A percentile compares a stretch with the other conserved stretches of the same genome.
Conservation (phyloP, 2,113 vertebrate genomes). For the Tenebrosternarchus preto region DNA sequence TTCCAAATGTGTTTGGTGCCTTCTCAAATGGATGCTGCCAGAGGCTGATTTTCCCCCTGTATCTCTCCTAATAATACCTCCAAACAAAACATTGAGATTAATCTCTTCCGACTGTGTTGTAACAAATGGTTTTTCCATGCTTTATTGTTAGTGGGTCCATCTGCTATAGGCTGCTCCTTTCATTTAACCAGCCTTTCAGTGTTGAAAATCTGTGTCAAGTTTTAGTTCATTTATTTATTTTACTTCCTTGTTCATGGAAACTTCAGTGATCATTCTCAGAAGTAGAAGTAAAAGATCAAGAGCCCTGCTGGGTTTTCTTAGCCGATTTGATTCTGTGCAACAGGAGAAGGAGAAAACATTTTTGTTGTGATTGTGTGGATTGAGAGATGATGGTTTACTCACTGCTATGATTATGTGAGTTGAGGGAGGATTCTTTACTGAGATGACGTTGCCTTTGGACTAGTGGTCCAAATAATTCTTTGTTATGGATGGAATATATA, state of each 20-base stretch:
- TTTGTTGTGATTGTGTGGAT: background rate
- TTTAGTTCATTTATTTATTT: background rate
- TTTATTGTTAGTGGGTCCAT: constrained; percentile 3
- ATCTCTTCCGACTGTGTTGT: constrained; percentile 36
- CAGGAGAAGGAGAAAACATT: too few species aligned
- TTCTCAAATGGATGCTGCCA: constrained; percentile 31
- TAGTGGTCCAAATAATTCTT: background rate
- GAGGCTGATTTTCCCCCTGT: constrained; percentile 19
- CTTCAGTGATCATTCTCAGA: background rate
- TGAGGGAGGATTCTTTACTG: too few species aligned
- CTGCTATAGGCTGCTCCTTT: background rate
- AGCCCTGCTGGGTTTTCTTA: background rate
- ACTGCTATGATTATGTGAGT: too few species aligned
- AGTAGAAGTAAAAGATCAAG: background rate
- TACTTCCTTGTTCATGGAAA: background rate
- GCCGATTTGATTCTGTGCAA: background rate
- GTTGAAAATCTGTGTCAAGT: background rate
- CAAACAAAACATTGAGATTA: constrained; percentile 46
- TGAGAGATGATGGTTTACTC: background rate
- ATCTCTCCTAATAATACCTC: constrained; percentile 11
- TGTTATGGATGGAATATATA: too few species aligned
- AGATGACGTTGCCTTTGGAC: too few species aligned
- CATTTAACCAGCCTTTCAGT: background rate
- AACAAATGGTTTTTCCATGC: constrained; percentile 21
- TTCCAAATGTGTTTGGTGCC: constrained; percentile 56